phyloP scores from a whole-genome alignment of 2,888 invertebrate genomes.

The Conchocele bisecta region DNA sequence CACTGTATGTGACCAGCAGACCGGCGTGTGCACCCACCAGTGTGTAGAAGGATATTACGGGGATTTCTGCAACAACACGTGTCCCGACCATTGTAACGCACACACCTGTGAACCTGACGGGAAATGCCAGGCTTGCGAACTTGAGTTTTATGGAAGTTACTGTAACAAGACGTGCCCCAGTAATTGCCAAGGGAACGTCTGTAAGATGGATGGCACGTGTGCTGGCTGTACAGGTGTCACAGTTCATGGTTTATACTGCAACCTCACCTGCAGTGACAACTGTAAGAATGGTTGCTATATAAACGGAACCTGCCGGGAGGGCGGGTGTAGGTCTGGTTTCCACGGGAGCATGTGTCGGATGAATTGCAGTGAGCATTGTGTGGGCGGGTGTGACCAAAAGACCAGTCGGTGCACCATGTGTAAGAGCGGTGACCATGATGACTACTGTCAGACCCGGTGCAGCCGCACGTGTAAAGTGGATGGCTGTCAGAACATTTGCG shows the following conservation, averaged over 20 bases:
- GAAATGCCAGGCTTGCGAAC: conserved; percentile 12
- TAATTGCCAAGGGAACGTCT: background rate
- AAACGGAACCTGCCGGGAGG: conserved; percentile 8
- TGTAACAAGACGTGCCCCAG: background rate
- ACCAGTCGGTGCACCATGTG: too few relatives aligned
- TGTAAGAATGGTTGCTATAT: background rate
- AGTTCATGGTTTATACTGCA: conserved; percentile 1
- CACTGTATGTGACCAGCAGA: too few relatives aligned
- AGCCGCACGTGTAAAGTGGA: too few relatives aligned
- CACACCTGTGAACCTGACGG: conserved; percentile 21
- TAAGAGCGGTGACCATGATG: too few relatives aligned
- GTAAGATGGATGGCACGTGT: background rate
- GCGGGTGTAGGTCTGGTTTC: conserved; percentile 9
- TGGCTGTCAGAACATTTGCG: too few relatives aligned
- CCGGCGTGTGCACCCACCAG: too few relatives aligned
- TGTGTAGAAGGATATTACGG: conserved; percentile 23
- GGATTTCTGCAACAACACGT: conserved; percentile 21
- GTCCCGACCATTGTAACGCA: background rate
- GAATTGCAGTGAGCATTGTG: conserved; percentile 9
- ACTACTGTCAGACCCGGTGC: too few relatives aligned
- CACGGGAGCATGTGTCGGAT: conserved; percentile 17
- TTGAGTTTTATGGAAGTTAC: conserved; percentile 13
- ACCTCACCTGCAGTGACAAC: background rate
- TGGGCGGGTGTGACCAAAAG: conserved; percentile 2
- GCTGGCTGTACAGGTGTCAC: background rate